Percentiles rank a stretch among this genome's conserved stretches.
Conservation (phyloP, 2,797 vertebrate genomes). For the Tragelaphus oryx region DNA sequence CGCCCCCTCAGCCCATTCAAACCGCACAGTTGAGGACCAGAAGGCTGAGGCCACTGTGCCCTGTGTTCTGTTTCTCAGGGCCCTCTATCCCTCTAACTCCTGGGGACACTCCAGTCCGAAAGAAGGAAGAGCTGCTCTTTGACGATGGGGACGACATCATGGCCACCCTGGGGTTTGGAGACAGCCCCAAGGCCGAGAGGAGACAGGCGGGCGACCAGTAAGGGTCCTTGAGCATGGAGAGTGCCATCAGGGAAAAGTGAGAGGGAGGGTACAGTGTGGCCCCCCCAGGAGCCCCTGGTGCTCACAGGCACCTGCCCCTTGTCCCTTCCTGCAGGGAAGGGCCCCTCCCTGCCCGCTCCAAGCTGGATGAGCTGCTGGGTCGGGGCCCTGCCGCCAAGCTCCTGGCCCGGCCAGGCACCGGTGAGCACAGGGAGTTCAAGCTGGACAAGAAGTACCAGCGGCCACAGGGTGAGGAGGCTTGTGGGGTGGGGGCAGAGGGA, state of each 20-base stretch:
- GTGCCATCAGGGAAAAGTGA: background rate
- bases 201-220: constrained; percentile 66
- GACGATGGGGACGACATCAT: constrained; percentile 89
- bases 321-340: constrained; percentile 73
- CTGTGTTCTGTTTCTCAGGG: constrained; percentile 20
- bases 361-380: constrained; percentile 90
- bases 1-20: accelerated
- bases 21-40: background rate
- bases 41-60: background rate
- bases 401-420: constrained; percentile 78
- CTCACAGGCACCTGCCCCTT: accelerated
- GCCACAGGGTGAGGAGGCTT: constrained; percentile 79
- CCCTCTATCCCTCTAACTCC: constrained; percentile 61
- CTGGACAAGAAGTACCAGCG: constrained; percentile 79
- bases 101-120: constrained; percentile 68
- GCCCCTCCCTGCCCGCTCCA: constrained; percentile 83
- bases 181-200: constrained; percentile 71
- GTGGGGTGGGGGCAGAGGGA: accelerated
- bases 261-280: background rate
- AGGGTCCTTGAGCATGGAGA: constrained; percentile 12
- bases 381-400: constrained; percentile 80
- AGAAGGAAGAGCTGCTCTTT: constrained; percentile 80
- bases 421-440: constrained; percentile 80
- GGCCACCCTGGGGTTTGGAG: constrained; percentile 86
- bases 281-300: background rate